Percentiles rank a stretch among this genome's conserved stretches.
These are phyloP conservation scores for Pseudomyrmex sp. DNA, from an alignment of 1,140 invertebrate species.

Conservation along the genomic window DNA sequence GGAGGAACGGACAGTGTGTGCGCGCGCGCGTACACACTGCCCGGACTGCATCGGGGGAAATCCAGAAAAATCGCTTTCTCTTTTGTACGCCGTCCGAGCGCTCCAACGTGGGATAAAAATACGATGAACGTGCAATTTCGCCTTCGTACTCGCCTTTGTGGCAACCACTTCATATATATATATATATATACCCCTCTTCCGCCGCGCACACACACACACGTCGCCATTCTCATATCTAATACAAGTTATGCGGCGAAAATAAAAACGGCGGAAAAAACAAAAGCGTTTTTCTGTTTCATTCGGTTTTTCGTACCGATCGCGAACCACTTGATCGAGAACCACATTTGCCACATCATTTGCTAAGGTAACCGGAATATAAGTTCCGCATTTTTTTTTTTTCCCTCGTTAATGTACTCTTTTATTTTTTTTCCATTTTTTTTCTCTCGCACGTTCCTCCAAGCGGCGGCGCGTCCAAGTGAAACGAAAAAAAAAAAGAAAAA, in stretches of 20 bases:
- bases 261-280: conserved; percentile 9
- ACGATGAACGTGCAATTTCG: conserved; percentile 47
- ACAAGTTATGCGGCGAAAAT: conserved; percentile 2
- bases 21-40: too few species aligned
- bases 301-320: neutral
- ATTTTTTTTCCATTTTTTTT: neutral
- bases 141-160: conserved; percentile 42
- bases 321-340: neutral
- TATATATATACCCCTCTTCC: too few species aligned
- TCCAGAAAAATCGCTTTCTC: conserved; percentile 59
- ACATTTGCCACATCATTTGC: too few species aligned
- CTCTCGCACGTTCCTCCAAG: neutral
- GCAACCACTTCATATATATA: conserved; percentile 33
- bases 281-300: neutral
- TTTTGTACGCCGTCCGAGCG: conserved; percentile 21
- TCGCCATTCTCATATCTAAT: neutral
- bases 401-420: neutral
- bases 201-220: neutral
- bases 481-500: neutral
- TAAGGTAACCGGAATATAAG: neutral
- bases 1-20: conserved; percentile 34
- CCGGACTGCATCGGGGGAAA: conserved; percentile 24
- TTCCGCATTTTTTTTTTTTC: neutral
- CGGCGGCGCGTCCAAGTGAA: neutral
- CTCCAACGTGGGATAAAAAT: conserved; percentile 39